Percentiles rank a stretch among this genome's conserved stretches.
phyloP scores from a whole-genome alignment of 2,113 vertebrate genomes.

The Pseudopodoces humilis region DNA sequence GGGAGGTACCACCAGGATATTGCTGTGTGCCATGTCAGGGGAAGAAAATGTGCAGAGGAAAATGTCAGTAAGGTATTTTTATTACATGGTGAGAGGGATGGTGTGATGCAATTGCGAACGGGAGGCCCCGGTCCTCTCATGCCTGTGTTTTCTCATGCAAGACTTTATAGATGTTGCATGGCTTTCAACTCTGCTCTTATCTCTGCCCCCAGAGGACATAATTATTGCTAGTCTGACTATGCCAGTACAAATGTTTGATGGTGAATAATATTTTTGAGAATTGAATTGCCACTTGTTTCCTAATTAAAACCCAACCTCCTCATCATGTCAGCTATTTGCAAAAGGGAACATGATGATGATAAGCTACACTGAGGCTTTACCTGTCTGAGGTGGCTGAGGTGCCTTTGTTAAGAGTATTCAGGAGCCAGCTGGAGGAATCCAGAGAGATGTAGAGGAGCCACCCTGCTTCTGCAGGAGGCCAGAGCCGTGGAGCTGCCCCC shows the following conservation, averaged over 20 bases:
- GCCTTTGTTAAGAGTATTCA: background rate
- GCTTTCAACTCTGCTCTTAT: background rate
- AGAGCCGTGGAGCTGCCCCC: background rate
- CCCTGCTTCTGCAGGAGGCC: background rate
- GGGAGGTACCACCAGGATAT: background rate
- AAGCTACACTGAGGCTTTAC: background rate
- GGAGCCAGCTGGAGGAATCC: background rate
- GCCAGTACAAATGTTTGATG: background rate
- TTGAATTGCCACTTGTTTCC: constrained; percentile 11
- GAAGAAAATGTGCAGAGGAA: background rate
- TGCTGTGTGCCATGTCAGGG: background rate
- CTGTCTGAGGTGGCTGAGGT: background rate
- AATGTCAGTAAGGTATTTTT: background rate
- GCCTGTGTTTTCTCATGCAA: background rate
- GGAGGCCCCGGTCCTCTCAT: background rate
- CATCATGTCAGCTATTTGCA: background rate
- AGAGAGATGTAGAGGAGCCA: background rate
- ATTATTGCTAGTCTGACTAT: background rate
- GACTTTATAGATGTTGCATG: background rate
- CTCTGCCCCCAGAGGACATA: background rate
- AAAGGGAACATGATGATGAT: background rate
- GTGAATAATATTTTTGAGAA: background rate
- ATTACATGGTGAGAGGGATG: background rate
- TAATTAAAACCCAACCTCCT: background rate
- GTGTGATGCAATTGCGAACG: background rate